Evolutionary conservation across 2,888 invertebrate species (phyloP), one percentile per base, ranked within the genome.

Genomic region (Tetranychus truncatus): DNA sequence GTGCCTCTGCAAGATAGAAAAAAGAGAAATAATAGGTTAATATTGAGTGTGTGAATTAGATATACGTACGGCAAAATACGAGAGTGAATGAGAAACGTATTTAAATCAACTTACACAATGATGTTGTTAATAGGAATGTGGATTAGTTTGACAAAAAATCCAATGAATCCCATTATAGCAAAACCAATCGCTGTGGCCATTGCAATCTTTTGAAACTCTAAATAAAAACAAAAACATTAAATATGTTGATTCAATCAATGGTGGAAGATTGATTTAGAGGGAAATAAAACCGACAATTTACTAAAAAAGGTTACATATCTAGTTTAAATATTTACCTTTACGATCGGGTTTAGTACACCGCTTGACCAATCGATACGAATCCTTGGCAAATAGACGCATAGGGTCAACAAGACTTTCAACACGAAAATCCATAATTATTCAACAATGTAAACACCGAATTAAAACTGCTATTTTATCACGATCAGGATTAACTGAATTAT

Each of bases 161-260:
- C 99, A 83, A 99, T 99, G 86, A 99, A 99, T 76, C 99, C 99
- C 99, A 99, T 99, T 84, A 99, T 96, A 84, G 94, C 95, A 87
- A 99, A 99, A 76, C 99, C 99, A 82, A 99, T 95, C 6, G 97
- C 97, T 77, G 99, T 99, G 76, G 99, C 99, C 80, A 97, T 91
- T 45, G 97, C 99, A 81, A 99, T 99, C 86, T 99, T 99, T 84
- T 97, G 96, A 85, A 99, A 99, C 85, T 99, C 99, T 89, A 95
- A 95, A 20, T 67, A 65, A 72, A 11, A 67, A 75, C 6, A 44
- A 69, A 9, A 18, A 73, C 21, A 15, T 9, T 2, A 34, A 34
- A 34, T 34, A 34, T 34, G 34, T 34, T 73, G 4, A 73, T 7
- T 4, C 6, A 72, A 18, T 24, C 21, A 67, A 18, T 6, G 66